Evolutionary conservation across 2,888 invertebrate genomes (phyloP).

Genomic region (Drosophila leonis): DNA sequence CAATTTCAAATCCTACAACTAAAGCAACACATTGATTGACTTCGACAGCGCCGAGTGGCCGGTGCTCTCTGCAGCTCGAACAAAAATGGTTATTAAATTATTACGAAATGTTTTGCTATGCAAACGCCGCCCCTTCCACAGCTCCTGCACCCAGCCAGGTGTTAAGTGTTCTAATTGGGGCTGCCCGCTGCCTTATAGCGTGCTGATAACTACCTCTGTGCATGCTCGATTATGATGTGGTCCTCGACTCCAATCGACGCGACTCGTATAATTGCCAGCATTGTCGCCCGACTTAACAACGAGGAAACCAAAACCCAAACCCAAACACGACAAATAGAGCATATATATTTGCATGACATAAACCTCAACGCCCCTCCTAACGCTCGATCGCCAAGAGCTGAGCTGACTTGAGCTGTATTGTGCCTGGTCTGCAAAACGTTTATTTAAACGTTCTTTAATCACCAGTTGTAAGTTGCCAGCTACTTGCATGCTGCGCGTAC

Average conservation of each 20-base stretch:
- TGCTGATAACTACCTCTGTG: conserved; percentile 42
- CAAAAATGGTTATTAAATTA: conserved; percentile 31
- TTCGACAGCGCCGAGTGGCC: conserved; percentile 16
- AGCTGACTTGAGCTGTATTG: conserved; percentile 2
- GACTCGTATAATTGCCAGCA: conserved; percentile 25
- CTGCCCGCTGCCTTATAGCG: conserved; percentile 32
- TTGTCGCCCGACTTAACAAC: conserved; percentile 35
- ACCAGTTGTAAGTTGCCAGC: conserved; percentile 13
- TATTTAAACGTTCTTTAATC: conserved; percentile 51
- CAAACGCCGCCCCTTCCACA: not conserved
- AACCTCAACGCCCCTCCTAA: no score
- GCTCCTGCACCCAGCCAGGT: conserved; percentile 11
- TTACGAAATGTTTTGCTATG: conserved; percentile 48
- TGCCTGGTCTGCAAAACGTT: conserved; percentile 32
- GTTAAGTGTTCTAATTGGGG: conserved; percentile 61
- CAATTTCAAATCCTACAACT: conserved; percentile 59
- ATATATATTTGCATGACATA: not conserved
- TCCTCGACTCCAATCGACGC: conserved; percentile 4
- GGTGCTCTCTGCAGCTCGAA: not conserved
- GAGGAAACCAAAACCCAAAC: conserved; percentile 30
- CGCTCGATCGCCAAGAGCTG: not conserved
- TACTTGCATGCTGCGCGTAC: not conserved
- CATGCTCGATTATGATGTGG: conserved; percentile 17
- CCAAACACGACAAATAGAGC: conserved; percentile 13
- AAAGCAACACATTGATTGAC: conserved; percentile 27